Conservation (phyloP, 2,797 vertebrate genomes). For the Prunella strophiata region DNA sequence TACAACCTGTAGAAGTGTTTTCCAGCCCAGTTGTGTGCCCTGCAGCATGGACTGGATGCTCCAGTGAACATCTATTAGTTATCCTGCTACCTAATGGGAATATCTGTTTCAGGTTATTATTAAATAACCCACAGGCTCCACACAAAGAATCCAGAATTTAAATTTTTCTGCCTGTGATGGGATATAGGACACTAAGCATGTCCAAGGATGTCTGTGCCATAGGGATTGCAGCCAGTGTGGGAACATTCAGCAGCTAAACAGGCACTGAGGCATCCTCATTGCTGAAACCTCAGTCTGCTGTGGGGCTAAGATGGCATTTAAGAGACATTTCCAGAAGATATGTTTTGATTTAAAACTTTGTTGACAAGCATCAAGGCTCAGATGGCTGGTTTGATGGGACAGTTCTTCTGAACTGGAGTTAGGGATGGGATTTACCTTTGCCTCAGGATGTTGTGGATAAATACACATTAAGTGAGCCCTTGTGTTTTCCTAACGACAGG, state of each 20-base stretch:
- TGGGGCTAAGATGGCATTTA: not conserved
- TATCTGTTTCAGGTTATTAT: not conserved
- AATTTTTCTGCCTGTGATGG: not conserved
- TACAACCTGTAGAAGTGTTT: not conserved
- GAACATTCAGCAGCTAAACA: not conserved
- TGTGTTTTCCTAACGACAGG: not conserved
- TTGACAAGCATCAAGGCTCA: not conserved
- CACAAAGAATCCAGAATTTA: not conserved
- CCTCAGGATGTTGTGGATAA: not conserved
- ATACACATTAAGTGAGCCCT: not conserved
- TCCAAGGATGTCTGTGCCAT: not conserved
- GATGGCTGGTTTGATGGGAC: not conserved
- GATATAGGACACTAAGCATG: not conserved
- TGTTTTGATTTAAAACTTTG: not conserved
- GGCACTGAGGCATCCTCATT: not conserved
- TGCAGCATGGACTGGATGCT: not conserved
- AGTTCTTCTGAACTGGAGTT: not conserved
- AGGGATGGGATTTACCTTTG: not conserved
- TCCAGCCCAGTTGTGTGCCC: fast-evolving
- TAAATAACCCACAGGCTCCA: not conserved
- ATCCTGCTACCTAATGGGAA: not conserved
- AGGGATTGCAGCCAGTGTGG: not conserved
- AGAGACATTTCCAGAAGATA: not conserved
- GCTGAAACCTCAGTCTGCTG: not conserved
- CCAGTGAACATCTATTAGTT: not conserved